Percentiles rank a stretch among this genome's conserved stretches.
phyloP scores from a whole-genome alignment of 2,113 vertebrate genomes.

The Phasianus colchicus region DNA sequence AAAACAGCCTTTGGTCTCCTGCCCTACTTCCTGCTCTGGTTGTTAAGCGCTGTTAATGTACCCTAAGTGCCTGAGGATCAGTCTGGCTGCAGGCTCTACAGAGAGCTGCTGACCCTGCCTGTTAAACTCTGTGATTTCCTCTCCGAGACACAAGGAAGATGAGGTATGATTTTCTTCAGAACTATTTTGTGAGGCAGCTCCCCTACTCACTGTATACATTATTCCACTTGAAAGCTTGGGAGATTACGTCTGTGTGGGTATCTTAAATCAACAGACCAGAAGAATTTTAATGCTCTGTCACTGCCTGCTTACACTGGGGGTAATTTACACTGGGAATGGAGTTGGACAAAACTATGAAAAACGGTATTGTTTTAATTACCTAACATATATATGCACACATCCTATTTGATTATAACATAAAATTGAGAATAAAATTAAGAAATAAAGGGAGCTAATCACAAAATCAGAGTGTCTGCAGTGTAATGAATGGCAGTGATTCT shows the following conservation, averaged over 20 bases:
- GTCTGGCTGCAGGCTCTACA: background rate
- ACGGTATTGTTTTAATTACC: background rate
- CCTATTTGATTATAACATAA: background rate
- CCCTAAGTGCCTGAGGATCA: background rate
- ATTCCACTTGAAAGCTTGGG: background rate
- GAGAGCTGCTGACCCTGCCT: background rate
- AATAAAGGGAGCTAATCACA: background rate
- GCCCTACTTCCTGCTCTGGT: background rate
- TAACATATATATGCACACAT: too few relatives aligned
- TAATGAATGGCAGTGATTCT: background rate
- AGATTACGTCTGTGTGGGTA: background rate
- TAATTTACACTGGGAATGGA: background rate
- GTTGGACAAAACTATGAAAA: background rate
- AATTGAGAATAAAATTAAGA: background rate
- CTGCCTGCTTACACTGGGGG: background rate
- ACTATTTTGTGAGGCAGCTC: constrained; percentile 13
- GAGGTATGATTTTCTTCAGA: background rate
- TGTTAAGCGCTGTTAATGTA: background rate
- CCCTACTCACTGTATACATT: background rate
- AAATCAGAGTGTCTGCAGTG: background rate
- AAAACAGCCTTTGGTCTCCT: background rate
- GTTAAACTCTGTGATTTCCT: background rate
- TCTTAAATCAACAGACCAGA: constrained; percentile 7
- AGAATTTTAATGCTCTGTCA: constrained; percentile 31
- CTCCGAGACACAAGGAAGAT: background rate